These are phyloP conservation scores for Tarsius wallacei DNA, from an alignment of 2,797 vertebrate genomes.

Conservation along the genomic window DNA sequence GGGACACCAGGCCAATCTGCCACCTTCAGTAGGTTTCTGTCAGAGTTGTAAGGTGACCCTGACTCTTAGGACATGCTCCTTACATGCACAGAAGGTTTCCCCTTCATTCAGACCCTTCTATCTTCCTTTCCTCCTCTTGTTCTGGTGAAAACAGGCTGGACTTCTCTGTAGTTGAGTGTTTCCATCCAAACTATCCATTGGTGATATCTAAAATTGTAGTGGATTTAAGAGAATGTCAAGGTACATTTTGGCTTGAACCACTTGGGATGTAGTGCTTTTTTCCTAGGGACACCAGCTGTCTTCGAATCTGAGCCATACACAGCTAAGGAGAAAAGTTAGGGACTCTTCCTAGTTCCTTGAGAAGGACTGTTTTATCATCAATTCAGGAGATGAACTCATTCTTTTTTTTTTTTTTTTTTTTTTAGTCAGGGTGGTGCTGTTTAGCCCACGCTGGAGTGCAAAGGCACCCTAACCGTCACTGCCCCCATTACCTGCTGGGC, in stretches of 20 bases:
- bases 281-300: not conserved
- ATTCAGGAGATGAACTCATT: too few species aligned
- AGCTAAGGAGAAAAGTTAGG: not conserved
- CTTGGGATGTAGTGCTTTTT: not conserved
- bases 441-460: too few species aligned
- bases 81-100: not conserved
- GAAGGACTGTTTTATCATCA: not conserved
- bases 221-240: not conserved
- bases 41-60: not conserved
- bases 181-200: too few species aligned
- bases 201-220: not conserved
- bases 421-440: too few species aligned
- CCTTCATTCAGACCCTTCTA: accelerated
- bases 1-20: too few species aligned
- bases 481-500: too few species aligned
- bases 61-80: not conserved
- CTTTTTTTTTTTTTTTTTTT: too few species aligned
- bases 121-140: too few species aligned
- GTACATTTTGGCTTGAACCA: not conserved
- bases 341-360: not conserved
- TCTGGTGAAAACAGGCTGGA: too few species aligned
- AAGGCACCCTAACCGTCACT: too few species aligned
- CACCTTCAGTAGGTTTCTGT: not conserved
- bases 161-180: not conserved
- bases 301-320: not conserved